These are phyloP conservation scores for Anoplolepis gracilipes DNA, from an alignment of 1,140 invertebrate species.

Conservation along the genomic window DNA sequence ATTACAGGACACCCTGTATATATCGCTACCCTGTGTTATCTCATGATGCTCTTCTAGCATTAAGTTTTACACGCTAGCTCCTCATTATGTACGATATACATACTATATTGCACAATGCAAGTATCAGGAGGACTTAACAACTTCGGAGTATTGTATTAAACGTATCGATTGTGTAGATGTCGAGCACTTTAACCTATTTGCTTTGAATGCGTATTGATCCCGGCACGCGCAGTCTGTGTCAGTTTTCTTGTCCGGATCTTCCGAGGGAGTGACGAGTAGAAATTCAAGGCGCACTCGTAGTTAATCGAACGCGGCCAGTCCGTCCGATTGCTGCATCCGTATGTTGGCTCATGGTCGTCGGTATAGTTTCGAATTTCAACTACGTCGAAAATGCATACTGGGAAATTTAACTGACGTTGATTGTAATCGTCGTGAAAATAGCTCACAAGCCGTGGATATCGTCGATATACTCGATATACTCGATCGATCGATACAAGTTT, in stretches of 20 bases:
- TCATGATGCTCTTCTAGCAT: neutral
- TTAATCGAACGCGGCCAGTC: conserved; percentile 31
- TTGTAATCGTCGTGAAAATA: conserved; percentile 30
- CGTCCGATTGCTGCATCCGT: neutral
- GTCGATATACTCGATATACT: neutral
- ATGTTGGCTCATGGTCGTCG: conserved; percentile 15
- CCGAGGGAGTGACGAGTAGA: conserved; percentile 50
- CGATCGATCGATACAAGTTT: neutral
- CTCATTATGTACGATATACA: too few species aligned
- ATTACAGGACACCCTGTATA: too few species aligned
- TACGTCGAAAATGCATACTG: neutral
- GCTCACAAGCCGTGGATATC: neutral
- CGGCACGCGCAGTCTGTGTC: conserved; percentile 47
- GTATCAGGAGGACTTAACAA: conserved; percentile 20
- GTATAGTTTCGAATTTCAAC: conserved; percentile 24
- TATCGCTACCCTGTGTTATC: neutral
- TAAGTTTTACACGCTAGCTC: neutral
- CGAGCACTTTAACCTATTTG: conserved; percentile 60
- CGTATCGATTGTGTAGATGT: conserved; percentile 45
- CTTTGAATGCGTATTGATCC: conserved; percentile 60
- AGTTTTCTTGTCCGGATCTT: conserved; percentile 47
- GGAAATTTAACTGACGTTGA: conserved; percentile 48
- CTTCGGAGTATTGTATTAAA: conserved; percentile 24
- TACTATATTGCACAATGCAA: neutral
- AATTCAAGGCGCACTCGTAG: conserved; percentile 56